A percentile compares a stretch with the other conserved stretches of the same genome.
phyloP scores from a whole-genome alignment of 2,797 vertebrate species.

The Lerista edwardsae region DNA sequence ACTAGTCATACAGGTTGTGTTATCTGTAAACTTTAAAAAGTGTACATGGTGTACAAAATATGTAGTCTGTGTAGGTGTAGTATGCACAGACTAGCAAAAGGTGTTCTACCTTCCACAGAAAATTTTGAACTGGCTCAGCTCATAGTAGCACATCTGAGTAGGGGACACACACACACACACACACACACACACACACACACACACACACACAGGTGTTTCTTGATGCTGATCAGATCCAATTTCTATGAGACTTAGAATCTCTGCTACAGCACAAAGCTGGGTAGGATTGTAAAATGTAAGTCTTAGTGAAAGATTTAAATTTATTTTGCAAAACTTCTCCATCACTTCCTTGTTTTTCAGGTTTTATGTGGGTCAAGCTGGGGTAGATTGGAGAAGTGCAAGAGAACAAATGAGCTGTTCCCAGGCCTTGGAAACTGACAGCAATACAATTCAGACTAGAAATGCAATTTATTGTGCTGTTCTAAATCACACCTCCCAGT shows the following conservation, averaged over 20 bases:
- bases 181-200: no score
- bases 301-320: not conserved
- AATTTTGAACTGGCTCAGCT: no score
- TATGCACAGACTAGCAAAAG: not conserved
- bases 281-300: not conserved
- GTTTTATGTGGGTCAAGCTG: not conserved
- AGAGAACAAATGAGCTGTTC: not conserved
- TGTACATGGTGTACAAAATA: no score
- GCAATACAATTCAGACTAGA: not conserved
- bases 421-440: not conserved
- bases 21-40: no score
- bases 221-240: not conserved
- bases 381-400: slow-evolving; percentile 5
- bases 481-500: not conserved
- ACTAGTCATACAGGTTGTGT: not conserved
- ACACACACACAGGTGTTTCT: no score
- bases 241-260: not conserved
- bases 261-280: not conserved
- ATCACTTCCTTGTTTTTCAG: not conserved
- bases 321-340: not conserved
- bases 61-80: not conserved
- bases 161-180: no score
- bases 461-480: not conserved
- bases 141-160: not conserved
- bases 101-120: not conserved